Conservation (phyloP, 2,888 invertebrate genomes). For the Metellina segmentata region DNA sequence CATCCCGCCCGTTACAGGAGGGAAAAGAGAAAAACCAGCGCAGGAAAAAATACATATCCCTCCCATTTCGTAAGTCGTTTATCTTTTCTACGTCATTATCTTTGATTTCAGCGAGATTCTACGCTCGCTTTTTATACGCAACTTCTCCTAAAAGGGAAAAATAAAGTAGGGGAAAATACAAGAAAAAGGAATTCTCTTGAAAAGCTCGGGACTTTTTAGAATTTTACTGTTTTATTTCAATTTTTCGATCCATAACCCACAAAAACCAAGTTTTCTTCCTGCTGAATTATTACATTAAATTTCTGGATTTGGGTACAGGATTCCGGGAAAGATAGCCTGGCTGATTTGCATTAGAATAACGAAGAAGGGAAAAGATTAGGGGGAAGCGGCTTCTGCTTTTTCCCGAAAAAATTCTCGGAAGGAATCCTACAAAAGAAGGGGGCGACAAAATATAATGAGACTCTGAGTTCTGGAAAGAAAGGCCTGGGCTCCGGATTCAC, state of each 20-base stretch:
- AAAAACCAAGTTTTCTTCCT: conserved; percentile 54
- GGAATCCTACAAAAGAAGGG: conserved; percentile 46
- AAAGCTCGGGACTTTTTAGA: neutral
- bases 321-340: conserved; percentile 18
- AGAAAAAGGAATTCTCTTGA: conserved; percentile 17
- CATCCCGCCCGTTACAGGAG: conserved; percentile 33
- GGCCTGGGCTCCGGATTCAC: conserved; percentile 54
- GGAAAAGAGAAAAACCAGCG: conserved; percentile 23
- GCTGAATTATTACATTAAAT: conserved; percentile 74
- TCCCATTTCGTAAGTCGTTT: conserved; percentile 70
- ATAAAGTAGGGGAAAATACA: conserved; percentile 21
- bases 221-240: conserved; percentile 20
- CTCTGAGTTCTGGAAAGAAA: conserved; percentile 22
- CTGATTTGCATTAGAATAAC: conserved; percentile 73
- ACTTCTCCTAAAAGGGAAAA: conserved; percentile 30
- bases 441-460: conserved; percentile 70
- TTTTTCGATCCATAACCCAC: conserved; percentile 12
- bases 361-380: conserved; percentile 44
- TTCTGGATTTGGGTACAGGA: neutral
- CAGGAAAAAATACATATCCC: conserved; percentile 20
- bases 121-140: conserved; percentile 48
- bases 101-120: conserved; percentile 69
- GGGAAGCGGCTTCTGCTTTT: neutral
- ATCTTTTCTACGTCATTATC: conserved; percentile 76
- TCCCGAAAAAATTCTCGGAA: conserved; percentile 9